phyloP scores from a whole-genome alignment of 1,140 invertebrate genomes.

The Drosophila ironensis region DNA sequence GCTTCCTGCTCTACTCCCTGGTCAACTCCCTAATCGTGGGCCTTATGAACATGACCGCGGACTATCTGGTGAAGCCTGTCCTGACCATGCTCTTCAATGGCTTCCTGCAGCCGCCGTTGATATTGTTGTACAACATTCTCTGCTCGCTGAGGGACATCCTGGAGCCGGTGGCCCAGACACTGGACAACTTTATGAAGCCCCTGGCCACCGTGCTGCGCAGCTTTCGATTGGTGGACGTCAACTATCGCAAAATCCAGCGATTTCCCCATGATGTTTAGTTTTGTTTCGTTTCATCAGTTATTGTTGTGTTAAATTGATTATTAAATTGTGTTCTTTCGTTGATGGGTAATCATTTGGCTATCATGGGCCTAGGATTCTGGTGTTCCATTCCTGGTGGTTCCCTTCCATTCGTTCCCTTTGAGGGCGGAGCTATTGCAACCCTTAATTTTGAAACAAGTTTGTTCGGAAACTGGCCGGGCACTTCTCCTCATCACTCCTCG shows the following conservation, averaged over 20 bases:
- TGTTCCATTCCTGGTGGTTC: not conserved
- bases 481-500: conserved; percentile 1
- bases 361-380: too few species aligned
- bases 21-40: conserved; percentile 85
- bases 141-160: conserved; percentile 85
- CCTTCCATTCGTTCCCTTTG: conserved; percentile 2
- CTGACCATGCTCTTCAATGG: conserved; percentile 86
- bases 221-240: conserved; percentile 60
- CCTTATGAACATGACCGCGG: conserved; percentile 85
- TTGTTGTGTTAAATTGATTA: not conserved
- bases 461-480: not conserved
- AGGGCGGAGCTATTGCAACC: conserved; percentile 56
- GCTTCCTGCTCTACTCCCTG: conserved; percentile 84
- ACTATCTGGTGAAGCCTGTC: conserved; percentile 86
- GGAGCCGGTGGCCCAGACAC: conserved; percentile 83
- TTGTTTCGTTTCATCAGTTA: conserved; percentile 2
- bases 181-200: conserved; percentile 65
- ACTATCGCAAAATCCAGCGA: conserved; percentile 39
- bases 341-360: too few species aligned
- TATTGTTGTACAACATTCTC: conserved; percentile 85
- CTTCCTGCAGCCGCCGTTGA: conserved; percentile 85
- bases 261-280: conserved; percentile 47
- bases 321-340: conserved; percentile 6
- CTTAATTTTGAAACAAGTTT: conserved; percentile 16
- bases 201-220: conserved; percentile 56